Base-by-base conservation (phyloP, 1,140 invertebrate species). In the Trichonephila inaurata region DNA sequence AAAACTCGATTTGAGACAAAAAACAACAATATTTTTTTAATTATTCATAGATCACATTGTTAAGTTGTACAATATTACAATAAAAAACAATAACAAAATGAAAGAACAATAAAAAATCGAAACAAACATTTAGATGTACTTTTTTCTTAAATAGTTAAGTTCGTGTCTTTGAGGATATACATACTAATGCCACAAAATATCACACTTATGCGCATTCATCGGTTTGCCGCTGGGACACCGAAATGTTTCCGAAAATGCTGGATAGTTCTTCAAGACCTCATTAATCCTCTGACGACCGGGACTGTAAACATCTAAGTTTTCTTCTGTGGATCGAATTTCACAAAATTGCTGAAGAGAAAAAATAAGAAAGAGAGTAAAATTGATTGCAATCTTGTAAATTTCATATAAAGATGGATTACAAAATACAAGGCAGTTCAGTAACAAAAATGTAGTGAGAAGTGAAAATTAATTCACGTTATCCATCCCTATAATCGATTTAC, bases 181-280 rank as follows among this genome's bases (percentile, higher is more conserved):
- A 77, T 28, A 85, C 14, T 85, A 85, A 21, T 51, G 40, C 85
- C 85, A 87, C 19, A 87, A 61, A 24, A 61, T 33, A 33, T 87
- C 85, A 62, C 85, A 87, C 62, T 89, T 89, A 16, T 61, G 87
- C 19, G 87, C 33, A 40, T 89, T 89, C 87, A 89, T 89, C 8
- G 64, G 64, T 18, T 51, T 69, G 1, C 21, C 62, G n/a, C 4
- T 14, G 12, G 62, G 18, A 19, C 87, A 89, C 19, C 87, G 19
- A 72, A 89, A 89, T n/a, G 87, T 64, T 24, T 89, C 87, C 12
- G 87, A 89, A 62, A 89, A 89, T 0, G 87, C 19, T n/a, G 87
- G 33, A 19, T 44, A 89, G 21, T 89, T 89, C 21, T 44, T 89
- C 19, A 89, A 62, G 0, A 89, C 87, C 0, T 89, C 87, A n/a